A percentile compares a stretch with the other conserved stretches of the same genome.
Conservation (phyloP, 2,113 vertebrate species). For the Zosterops borbonicus region DNA sequence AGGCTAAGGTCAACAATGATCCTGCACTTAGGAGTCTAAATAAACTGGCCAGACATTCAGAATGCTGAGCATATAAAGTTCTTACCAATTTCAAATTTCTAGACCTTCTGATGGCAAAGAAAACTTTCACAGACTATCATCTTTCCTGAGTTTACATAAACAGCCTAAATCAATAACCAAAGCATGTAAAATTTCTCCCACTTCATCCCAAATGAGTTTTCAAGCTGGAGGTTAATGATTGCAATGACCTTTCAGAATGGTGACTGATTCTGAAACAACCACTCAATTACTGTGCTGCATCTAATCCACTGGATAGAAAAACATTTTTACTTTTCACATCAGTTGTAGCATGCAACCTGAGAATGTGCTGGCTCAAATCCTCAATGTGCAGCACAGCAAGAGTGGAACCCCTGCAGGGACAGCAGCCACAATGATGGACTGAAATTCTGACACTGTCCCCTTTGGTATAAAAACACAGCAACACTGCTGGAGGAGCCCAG, state of each 20-base stretch:
- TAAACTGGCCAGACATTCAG: not conserved
- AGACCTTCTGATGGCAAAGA: not conserved
- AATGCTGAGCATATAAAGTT: not conserved
- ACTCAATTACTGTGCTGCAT: not conserved
- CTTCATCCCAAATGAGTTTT: not conserved
- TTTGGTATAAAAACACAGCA: not conserved
- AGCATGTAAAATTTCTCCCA: not conserved
- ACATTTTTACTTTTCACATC: not conserved
- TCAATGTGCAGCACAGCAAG: not conserved
- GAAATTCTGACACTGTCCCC: not conserved
- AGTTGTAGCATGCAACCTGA: not conserved
- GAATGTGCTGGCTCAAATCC: not conserved
- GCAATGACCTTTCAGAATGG: not conserved
- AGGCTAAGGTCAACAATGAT: not conserved
- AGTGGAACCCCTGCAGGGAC: not conserved
- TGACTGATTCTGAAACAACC: not conserved
- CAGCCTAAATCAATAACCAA: not conserved
- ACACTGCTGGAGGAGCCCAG: not conserved
- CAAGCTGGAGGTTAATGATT: not conserved
- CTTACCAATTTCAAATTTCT: not conserved
- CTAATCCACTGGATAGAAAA: not conserved
- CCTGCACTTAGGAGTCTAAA: not conserved
- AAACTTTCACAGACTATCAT: not conserved
- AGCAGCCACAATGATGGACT: fast-evolving
- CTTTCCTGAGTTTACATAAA: not conserved